Base-by-base conservation (phyloP, 1,140 invertebrate genomes). In the Helicorthomorpha holstii region DNA sequence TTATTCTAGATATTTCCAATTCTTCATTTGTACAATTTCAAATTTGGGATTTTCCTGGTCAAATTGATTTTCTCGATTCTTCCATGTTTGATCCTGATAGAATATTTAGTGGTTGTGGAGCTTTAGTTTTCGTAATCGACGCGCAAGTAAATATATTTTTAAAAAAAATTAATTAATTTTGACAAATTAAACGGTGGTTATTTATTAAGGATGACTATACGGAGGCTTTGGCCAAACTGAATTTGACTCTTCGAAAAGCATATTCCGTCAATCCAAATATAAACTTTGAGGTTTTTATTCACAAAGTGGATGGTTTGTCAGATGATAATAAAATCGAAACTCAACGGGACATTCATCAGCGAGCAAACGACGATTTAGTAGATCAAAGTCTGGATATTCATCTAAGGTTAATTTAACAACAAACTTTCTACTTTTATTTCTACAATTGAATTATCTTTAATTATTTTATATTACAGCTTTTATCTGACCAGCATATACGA, bases 1-100 rank as follows among this genome's bases (percentile, higher is more conserved):
- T 53, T 46, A 3, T 60, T 65, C 34, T 64, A 73, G 69, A 73
- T 66, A 73, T 77, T 27, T 72, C 91, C 57, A 95, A 96, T 65
- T 85, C 91, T 54, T 96, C 93, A 60, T 99, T 98, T 77, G 92
- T 99, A 27, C 92, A 97, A 64, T 98, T 98, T 72, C 89, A 97
- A 81, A 96, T 98, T 56, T 97, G 94, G 88, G 96, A 99, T 69
- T 95, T 98, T 69, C 95, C 95, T 27, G 95, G 94, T 16, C 93
- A 98, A 70, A 93, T 98, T 58, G 91, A 97, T 66, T 93, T 96
- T 59, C 92, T 96, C 68, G 92, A 98, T 73, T 80, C 86, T 26
- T 7, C 19, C 4, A 84, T 84, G 26, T 96, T 97, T 72, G 92
- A 98, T 69, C 85, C 85, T 45, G 89, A 96, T 58, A 84, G 83